Conservation (phyloP, 2,888 invertebrate genomes). For the Sycophila texana region DNA sequence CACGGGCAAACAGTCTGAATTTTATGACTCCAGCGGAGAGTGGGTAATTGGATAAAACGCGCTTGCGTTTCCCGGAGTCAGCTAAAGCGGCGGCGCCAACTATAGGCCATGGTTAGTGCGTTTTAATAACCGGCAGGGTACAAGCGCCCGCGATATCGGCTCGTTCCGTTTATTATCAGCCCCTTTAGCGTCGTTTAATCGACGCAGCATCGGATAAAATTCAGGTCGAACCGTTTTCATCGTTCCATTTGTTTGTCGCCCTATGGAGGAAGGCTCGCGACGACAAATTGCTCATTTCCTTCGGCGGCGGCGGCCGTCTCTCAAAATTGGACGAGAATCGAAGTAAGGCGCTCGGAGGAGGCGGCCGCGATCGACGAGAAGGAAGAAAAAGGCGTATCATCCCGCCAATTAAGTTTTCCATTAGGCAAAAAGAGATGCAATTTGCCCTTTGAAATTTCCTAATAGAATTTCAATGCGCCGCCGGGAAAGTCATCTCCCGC, state of each 20-base stretch:
- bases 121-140: constrained; percentile 23
- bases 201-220: constrained; percentile 38
- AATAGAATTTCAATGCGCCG: constrained; percentile 20
- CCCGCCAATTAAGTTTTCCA: constrained; percentile 44
- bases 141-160: constrained; percentile 17
- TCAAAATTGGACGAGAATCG: constrained; percentile 38
- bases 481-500: not conserved
- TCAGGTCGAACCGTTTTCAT: constrained; percentile 42
- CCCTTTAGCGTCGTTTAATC: constrained; percentile 38
- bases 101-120: constrained; percentile 7
- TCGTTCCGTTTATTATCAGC: constrained; percentile 33
- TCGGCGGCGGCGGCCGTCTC: not conserved
- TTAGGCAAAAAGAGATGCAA: constrained; percentile 6
- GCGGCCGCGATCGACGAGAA: not conserved
- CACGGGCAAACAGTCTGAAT: constrained; percentile 1
- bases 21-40: constrained; percentile 5
- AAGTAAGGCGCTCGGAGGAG: no score
- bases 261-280: constrained; percentile 4
- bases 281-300: constrained; percentile 47
- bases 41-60: constrained; percentile 33
- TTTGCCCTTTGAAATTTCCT: not conserved
- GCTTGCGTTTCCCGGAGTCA: constrained; percentile 2
- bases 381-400: constrained; percentile 21
- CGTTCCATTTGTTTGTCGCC: not conserved
- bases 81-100: not conserved